Base-by-base conservation (phyloP, 2,113 vertebrate genomes). In the Oryzias woworae region DNA sequence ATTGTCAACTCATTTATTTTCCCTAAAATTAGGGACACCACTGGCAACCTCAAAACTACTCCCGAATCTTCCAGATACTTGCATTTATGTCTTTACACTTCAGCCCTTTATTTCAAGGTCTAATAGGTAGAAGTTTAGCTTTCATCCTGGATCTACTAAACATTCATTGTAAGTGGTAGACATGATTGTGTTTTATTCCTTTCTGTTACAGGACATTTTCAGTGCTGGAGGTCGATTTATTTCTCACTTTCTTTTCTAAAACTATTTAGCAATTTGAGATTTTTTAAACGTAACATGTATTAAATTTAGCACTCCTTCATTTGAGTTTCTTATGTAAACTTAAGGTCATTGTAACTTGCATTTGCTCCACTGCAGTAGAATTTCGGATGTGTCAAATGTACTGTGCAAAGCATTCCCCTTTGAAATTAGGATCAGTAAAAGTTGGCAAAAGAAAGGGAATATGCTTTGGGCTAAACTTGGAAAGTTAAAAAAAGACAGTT, bases 401-500 rank as follows among this genome's bases (percentile, higher is more conserved):
- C 26, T 28, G 5, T 28, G 5, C 26, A 28, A 44, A 15, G 15
- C 7, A 4, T 44, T 15, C 43, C 50, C 26, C 55, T 58, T 45
- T 28, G 31, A 66, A 3, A 28, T 55, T 5, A 20, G 42, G 44
- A 22, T 70, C 45, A 63, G 56, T 23, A 45, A 51, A 59, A n/a
- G 44, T 17, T 16, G 44, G 44, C 13, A 16, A 16, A 4, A 66
- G 59, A 43, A 53, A 4, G 18, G 18, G 22, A 73, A 66, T 0
- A 42, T 20, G 15, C 14, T 41, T 26, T 15, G 48, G 50, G 55
- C 2, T 5, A 23, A 62, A 16, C 26, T 13, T 58, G 15, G 26
- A 56, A 69, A 68, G 23, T 28, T 55, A 28, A 28, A 28, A 5
- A 41, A 80, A 71, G 69, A 78, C 69, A 81, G 80, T 44, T 54